Evolutionary conservation across 2,113 vertebrate genomes (phyloP).

Genomic region (Aegypius monachus): DNA sequence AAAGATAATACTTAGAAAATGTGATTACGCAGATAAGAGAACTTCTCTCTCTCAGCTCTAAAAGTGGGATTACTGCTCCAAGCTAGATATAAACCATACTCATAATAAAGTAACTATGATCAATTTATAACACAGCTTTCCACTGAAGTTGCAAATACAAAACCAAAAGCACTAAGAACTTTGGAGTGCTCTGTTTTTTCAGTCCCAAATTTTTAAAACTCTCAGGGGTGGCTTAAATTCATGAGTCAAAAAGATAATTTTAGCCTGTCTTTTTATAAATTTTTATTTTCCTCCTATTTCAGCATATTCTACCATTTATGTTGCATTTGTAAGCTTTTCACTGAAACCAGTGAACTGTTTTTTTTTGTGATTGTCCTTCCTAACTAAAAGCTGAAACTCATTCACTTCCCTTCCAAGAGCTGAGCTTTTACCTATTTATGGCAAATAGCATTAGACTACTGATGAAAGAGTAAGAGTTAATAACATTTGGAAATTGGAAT

Average conservation of each 20-base stretch:
- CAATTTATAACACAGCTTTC: not conserved
- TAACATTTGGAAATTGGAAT: not conserved
- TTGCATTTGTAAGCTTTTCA: not conserved
- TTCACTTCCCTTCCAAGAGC: not conserved
- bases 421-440: not conserved
- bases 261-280: not conserved
- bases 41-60: not conserved
- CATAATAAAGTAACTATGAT: not conserved
- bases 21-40: not conserved
- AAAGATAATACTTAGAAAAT: not conserved
- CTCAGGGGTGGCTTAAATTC: not conserved
- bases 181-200: not conserved
- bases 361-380: not conserved
- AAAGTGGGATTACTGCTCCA: not conserved
- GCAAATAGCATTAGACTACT: rapidly evolving
- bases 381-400: not conserved
- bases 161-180: not conserved
- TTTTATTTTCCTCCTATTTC: not conserved
- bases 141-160: not conserved
- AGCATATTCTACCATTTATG: not conserved
- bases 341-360: not conserved
- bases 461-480: not conserved
- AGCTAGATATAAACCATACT: not conserved
- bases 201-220: not conserved
- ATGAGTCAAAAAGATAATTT: not conserved